phyloP scores from a whole-genome alignment of 1,140 invertebrate species.

The Colletes gigas region DNA sequence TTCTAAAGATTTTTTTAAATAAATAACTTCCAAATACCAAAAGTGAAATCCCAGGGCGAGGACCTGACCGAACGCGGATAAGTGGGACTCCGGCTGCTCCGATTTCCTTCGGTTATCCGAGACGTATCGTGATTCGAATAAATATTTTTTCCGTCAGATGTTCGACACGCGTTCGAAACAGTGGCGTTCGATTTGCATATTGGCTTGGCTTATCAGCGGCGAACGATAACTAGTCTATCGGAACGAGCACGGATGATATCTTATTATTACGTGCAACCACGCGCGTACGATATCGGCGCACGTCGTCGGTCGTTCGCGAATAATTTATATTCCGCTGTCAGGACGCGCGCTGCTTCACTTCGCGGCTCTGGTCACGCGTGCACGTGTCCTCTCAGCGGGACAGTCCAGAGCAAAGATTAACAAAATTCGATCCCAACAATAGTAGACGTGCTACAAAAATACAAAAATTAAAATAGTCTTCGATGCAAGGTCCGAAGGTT shows the following conservation, averaged over 20 bases:
- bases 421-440: no score
- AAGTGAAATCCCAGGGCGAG: no score
- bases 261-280: not conserved
- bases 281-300: slow-evolving; percentile 18
- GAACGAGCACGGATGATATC: not conserved
- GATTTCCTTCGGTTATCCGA: no score
- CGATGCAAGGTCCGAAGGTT: no score
- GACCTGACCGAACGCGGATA: no score
- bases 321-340: slow-evolving; percentile 31
- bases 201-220: not conserved
- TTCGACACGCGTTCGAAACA: not conserved
- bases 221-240: not conserved
- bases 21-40: no score
- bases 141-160: no score
- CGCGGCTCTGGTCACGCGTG: slow-evolving; percentile 23
- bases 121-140: no score
- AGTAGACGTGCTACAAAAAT: no score
- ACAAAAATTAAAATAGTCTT: no score
- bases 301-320: slow-evolving; percentile 3
- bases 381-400: slow-evolving; percentile 33
- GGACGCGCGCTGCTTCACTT: slow-evolving; percentile 5
- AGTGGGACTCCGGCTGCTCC: no score
- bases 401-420: not conserved
- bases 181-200: not conserved
- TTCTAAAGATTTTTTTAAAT: no score